These are phyloP conservation scores for Caenorhabditis sp. DNA, from an alignment of 2,888 invertebrate species.

Conservation along the genomic window DNA sequence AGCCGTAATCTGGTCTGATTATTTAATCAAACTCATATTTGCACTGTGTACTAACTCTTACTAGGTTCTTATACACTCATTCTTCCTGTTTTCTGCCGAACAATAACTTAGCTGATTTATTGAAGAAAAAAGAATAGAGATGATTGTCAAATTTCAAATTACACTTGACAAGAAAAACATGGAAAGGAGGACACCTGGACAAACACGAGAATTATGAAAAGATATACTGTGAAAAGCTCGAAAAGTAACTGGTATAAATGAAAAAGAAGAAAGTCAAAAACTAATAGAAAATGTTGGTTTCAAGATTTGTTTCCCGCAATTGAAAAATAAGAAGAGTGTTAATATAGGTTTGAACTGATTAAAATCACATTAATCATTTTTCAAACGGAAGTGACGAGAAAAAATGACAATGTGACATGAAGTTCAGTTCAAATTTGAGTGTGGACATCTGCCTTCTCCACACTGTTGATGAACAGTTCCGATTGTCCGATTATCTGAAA, in stretches of 20 bases:
- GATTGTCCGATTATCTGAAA: constrained; percentile 72
- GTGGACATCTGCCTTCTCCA: constrained; percentile 71
- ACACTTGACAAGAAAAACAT: constrained; percentile 10
- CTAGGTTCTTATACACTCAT: constrained; percentile 1
- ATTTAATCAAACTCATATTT: constrained; percentile 54
- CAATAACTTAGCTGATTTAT: constrained; percentile 31
- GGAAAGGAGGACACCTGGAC: constrained; percentile 44
- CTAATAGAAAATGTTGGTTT: constrained; percentile 7
- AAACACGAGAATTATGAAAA: constrained; percentile 35
- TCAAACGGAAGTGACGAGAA: constrained; percentile 11
- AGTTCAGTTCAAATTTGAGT: constrained; percentile 62
- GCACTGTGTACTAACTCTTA: constrained; percentile 38
- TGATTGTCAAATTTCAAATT: constrained; percentile 1
- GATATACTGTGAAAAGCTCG: constrained; percentile 24
- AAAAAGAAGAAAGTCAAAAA: neutral
- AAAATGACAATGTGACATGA: neutral
- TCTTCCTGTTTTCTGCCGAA: constrained; percentile 4
- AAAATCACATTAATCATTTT: constrained; percentile 39
- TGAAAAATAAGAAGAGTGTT: constrained; percentile 22
- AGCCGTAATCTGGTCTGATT: constrained; percentile 22
- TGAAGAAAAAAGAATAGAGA: neutral
- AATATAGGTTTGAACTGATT: constrained; percentile 42
- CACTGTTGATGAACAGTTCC: constrained; percentile 68
- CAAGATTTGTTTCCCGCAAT: constrained; percentile 53
- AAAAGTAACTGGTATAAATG: neutral